phyloP scores from a whole-genome alignment of 2,888 invertebrate genomes.

The Philonicus albiceps region DNA sequence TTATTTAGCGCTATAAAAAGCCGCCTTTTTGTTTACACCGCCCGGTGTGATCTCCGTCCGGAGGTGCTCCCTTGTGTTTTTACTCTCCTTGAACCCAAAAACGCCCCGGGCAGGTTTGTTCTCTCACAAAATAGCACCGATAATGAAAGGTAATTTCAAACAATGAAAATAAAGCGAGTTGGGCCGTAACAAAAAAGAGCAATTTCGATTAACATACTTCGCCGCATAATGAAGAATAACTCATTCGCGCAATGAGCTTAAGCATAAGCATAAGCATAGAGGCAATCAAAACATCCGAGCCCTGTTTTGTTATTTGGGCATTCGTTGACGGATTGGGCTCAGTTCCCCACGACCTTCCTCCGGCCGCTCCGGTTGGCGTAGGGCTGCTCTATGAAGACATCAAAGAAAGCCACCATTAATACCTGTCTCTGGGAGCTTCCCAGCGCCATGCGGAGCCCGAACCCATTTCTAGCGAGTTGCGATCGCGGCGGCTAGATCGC shows the following conservation, averaged over 20 bases:
- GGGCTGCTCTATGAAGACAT: slow-evolving; percentile 46
- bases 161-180: slow-evolving; percentile 30
- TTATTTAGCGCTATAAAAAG: slow-evolving; percentile 10
- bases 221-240: slow-evolving; percentile 44
- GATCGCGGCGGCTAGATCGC: neutral
- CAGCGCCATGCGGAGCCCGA: neutral
- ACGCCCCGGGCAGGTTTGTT: slow-evolving; percentile 6
- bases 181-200: slow-evolving; percentile 37
- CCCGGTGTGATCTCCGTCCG: neutral
- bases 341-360: neutral
- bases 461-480: neutral
- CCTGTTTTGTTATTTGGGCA: neutral
- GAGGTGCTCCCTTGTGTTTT: neutral
- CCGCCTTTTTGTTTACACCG: neutral
- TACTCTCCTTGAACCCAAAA: slow-evolving; percentile 8
- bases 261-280: slow-evolving; percentile 41
- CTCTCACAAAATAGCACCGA: slow-evolving; percentile 34
- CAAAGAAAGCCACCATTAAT: slow-evolving; percentile 47
- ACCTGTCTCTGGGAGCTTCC: slow-evolving; percentile 36
- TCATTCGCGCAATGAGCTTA: slow-evolving; percentile 43
- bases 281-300: slow-evolving; percentile 39
- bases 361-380: neutral
- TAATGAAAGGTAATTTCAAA: slow-evolving; percentile 38
- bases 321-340: neutral
- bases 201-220: slow-evolving; percentile 48